Evolutionary conservation across 2,888 invertebrate genomes (phyloP).

Genomic region (Philhelius pedissequus): DNA sequence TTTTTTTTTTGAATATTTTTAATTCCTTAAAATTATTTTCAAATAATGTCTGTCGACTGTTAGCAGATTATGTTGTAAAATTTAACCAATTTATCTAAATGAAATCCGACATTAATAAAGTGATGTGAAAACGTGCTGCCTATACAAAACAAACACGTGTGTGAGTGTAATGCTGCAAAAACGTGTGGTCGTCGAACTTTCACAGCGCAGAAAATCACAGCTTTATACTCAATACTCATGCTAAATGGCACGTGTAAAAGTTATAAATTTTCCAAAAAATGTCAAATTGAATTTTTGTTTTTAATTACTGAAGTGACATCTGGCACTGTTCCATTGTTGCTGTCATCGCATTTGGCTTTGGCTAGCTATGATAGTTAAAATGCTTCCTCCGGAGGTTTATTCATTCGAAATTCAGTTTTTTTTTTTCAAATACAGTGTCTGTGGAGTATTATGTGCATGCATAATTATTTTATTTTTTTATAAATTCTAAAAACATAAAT

Average conservation of each 20-base stretch:
- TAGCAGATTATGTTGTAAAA: slow-evolving; percentile 10
- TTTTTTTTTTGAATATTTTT: not conserved
- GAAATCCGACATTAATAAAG: slow-evolving; percentile 18
- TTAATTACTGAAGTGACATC: slow-evolving; percentile 61
- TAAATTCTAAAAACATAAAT: not conserved
- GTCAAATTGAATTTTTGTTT: slow-evolving; percentile 63
- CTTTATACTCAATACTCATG: not conserved
- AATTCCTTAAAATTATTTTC: not conserved
- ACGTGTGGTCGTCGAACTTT: slow-evolving; percentile 15
- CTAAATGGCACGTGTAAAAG: slow-evolving; percentile 21
- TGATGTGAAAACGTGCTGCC: slow-evolving; percentile 10
- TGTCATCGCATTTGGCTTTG: slow-evolving; percentile 48
- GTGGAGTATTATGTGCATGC: not conserved
- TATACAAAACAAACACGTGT: not conserved
- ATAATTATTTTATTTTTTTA: not conserved
- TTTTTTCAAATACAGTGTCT: not conserved
- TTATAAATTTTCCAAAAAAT: slow-evolving; percentile 57
- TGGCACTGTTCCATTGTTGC: slow-evolving; percentile 48
- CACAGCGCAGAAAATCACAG: not conserved
- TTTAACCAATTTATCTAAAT: slow-evolving; percentile 8
- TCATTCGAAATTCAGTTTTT: not conserved
- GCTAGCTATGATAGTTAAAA: not conserved
- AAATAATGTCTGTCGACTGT: not conserved
- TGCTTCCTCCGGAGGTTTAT: slow-evolving; percentile 14
- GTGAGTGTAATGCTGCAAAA: not conserved